A percentile compares a stretch with the other conserved stretches of the same genome.
Evolutionary conservation across 2,797 vertebrate genomes (phyloP).

Genomic region (Neopelma chrysocephalum): DNA sequence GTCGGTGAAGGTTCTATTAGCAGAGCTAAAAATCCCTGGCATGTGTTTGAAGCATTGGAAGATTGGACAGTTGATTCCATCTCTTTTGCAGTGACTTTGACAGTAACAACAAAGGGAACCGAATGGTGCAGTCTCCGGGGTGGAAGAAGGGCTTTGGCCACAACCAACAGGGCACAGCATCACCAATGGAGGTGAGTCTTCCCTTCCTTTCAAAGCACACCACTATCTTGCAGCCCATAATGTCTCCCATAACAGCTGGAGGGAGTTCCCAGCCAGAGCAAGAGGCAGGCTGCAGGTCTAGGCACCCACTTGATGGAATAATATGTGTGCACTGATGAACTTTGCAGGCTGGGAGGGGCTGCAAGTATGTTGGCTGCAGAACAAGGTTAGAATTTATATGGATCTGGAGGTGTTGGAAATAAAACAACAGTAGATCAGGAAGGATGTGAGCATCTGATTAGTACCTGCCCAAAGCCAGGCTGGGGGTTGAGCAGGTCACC

Average conservation of each 20-base stretch:
- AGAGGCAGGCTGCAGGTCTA: background rate
- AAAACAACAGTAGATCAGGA: background rate
- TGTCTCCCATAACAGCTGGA: background rate
- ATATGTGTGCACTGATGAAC: background rate
- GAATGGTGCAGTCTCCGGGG: constrained; percentile 66
- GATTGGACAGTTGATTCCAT: background rate
- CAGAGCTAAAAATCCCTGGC: background rate
- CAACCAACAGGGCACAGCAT: constrained; percentile 75
- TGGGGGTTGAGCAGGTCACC: background rate
- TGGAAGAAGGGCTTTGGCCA: constrained; percentile 78
- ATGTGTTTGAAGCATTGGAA: background rate
- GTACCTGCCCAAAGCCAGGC: background rate
- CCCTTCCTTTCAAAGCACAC: background rate
- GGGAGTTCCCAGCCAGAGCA: background rate
- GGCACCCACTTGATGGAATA: background rate
- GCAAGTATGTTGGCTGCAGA: background rate
- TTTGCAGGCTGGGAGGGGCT: constrained; percentile 10
- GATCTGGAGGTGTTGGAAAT: background rate
- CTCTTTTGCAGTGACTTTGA: constrained; percentile 74
- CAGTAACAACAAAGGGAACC: constrained; percentile 75
- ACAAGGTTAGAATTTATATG: background rate
- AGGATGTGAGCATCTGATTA: background rate
- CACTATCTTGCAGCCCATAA: background rate
- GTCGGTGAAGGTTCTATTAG: background rate
- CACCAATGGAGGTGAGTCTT: constrained; percentile 75